Base-by-base conservation (phyloP, 2,888 invertebrate genomes). In the Sisyra terminalis region DNA sequence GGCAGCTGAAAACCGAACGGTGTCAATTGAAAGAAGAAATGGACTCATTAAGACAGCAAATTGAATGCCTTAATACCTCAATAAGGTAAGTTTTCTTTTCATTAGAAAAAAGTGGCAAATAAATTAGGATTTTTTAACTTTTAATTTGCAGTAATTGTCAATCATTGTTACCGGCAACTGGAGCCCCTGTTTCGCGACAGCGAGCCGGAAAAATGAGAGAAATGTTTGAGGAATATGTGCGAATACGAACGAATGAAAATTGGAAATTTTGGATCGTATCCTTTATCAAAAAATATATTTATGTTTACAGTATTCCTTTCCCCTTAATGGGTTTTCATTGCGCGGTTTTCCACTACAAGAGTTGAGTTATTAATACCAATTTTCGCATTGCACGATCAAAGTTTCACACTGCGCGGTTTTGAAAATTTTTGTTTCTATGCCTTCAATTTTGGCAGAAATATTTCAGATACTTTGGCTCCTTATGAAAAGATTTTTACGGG, bases 211-310 rank as follows among this genome's bases (percentile, higher is more conserved):
- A 87, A 57, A 83, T 94, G 73, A 83, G 84, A 52, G 90, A 92
- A 64, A 82, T 93, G 77, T 94, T 90, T 64, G 85, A 89, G 51
- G 79, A 87, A 29, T 93, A 93, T 66, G 88, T 96, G 37, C 74
- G 81, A 50, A 75, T 71, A 52, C 70, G 90, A 46, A 93, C 93
- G 13, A 71, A 81, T 59, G 81, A 82, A 56, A 90, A 92, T 65
- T 96, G 94, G 94, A 94, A 92, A 67, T 96, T 93, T 67, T 96
- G 93, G 92, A 89, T 96, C 69, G 93, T 93, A 89, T 80, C 78
- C 78, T 78, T 78, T n/a, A 15, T 40, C 37, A 35, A 16, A 40
- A 41, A n/a, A 32, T 18, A 29, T 8, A 29, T 31, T 30, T 15
- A 8, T 13, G 13, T 32, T 32, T 32, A n/a, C 4, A 32, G 10